Base-by-base conservation (phyloP, 2,113 vertebrate species). In the Thalassarche chlororhynchos region DNA sequence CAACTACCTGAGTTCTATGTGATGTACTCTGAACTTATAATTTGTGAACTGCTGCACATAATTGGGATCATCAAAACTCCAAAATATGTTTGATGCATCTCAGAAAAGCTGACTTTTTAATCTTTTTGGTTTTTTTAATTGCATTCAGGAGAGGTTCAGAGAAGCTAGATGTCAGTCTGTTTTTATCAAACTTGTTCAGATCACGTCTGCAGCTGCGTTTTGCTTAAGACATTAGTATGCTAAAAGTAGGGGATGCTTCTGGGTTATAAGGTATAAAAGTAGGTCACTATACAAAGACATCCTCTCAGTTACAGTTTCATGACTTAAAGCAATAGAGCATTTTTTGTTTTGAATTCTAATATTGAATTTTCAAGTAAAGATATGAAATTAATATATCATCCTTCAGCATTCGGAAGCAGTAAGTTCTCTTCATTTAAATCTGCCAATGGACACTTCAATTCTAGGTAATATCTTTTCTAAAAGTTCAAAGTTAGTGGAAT, bases 211-310 rank as follows among this genome's bases (percentile, higher is more conserved):
- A 90, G 29, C 93, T 96, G 74, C 46, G 64, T 90, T 96, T 97
- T 71, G 46, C 51, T 88, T 87, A 91, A 96, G 49, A 92, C 26
- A 94, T 96, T 85, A 95, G 84, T 90, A 93, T 84, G 66, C 55
- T 90, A 94, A 93, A 96, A 97, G 61, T 84, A 88, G 83, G 83
- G 36, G 71, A 95, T 80, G 81, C 51, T 96, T 97, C 94, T 95
- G 92, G 93, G 92, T 91, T 97, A 89, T 66, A 84, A 28, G 12
- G 84, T 58, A 52, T 61, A 89, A 94, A 98, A 98, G 57, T 93
- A 87, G 89, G 92, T 95, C 89, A 97, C 42, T 47, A 89, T 64
- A 96, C 66, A 96, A 97, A 91, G 68, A 93, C 34, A 95, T 93
- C 13, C 83, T 96, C 77, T 79, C 51, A 85, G 74, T 94, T 79